Evolutionary conservation across 2,113 vertebrate species (phyloP), one percentile per base, ranked within the genome.

Genomic region (Porphyrio hochstetteri): DNA sequence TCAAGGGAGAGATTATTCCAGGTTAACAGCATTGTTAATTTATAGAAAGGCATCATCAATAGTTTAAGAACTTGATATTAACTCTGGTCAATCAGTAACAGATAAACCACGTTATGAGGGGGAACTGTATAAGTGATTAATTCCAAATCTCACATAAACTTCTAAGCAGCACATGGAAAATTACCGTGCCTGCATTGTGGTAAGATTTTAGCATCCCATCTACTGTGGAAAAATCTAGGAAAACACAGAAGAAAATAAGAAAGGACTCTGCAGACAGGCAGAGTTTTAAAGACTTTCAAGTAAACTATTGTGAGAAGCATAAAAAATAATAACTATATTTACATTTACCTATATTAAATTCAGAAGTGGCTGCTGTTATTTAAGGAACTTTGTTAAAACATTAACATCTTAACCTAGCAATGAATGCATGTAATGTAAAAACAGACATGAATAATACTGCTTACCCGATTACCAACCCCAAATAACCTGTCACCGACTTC

Each of bases 121-220:
- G 38, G 64, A 74, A 71, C 56, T 21, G 60, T 74, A 3, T 71
- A 94, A 95, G 93, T 57, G 82, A 90, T 94, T 92, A 84, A 95
- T 95, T 90, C 35, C 23, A 86, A 90, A 96, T 68, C 86, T 82
- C 57, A 57, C 72, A 82, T 50, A 77, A 94, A 92, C 53, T 78
- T 88, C 64, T 89, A 68, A 90, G 88, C 23, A 86, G 77, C 65
- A 93, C 88, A 95, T 86, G 88, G 95, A 97, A 97, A 97, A 96
- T 96, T 96, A 96, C 96, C 38, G 31, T 38, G 18, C 75, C 92
- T 89, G 80, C 53, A 25, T 42, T 71, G 64, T 48, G n/a, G 24
- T 68, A 81, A 89, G 72, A 89, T 71, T 44, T 84, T 69, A 89
- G 57, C 69, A 92, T 75, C 61, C 38, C 90, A 89, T 65, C 82